Conservation (phyloP, 2,797 vertebrate genomes). For the Spinus olivaceus region DNA sequence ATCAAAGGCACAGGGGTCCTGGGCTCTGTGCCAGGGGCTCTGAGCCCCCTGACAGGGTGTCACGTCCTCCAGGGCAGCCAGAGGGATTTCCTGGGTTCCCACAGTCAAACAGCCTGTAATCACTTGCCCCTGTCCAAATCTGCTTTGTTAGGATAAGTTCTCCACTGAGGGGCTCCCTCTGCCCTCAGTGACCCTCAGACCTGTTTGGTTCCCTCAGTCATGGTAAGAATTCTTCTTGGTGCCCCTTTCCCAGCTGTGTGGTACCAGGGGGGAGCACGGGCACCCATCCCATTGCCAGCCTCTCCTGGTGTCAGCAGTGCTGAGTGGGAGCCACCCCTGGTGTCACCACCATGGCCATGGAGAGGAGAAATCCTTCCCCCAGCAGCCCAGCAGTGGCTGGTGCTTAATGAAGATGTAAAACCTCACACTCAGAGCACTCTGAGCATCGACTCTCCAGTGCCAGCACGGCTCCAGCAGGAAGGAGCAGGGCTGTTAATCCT, state of each 20-base stretch:
- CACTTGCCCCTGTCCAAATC: not conserved
- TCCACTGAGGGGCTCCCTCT: accelerated
- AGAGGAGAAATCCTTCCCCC: not conserved
- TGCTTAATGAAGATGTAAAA: not conserved
- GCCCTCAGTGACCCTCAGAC: not conserved
- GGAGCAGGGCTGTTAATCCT: slow-evolving; percentile 40
- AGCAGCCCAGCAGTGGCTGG: not conserved
- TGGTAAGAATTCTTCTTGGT: not conserved
- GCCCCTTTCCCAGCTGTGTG: not conserved
- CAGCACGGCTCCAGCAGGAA: not conserved
- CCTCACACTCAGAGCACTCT: accelerated
- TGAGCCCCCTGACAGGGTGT: too few relatives aligned
- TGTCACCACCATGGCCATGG: accelerated
- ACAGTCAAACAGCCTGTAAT: not conserved
- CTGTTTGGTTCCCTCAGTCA: not conserved
- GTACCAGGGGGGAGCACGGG: accelerated
- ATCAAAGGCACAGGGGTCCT: too few relatives aligned
- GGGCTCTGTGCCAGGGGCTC: too few relatives aligned
- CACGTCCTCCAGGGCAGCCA: too few relatives aligned
- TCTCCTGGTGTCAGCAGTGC: not conserved
- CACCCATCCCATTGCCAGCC: accelerated
- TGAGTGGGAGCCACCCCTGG: accelerated
- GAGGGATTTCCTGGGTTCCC: too few relatives aligned
- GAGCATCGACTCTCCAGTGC: not conserved
- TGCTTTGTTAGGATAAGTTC: not conserved